Evolutionary conservation across 2,888 invertebrate genomes (phyloP).

Genomic region (Tethea ocularis): DNA sequence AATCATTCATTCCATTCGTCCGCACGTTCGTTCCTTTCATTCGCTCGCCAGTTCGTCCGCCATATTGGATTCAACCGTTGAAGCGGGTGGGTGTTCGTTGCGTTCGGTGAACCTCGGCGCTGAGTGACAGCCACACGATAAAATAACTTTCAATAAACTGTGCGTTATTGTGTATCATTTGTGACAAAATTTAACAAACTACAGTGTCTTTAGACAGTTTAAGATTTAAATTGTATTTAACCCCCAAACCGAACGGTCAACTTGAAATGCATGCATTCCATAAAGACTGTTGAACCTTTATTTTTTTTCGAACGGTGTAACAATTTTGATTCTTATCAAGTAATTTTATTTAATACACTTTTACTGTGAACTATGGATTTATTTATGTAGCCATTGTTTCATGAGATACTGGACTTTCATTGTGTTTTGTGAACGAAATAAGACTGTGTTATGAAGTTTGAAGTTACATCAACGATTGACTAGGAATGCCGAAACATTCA

Average conservation of each 20-base stretch:
- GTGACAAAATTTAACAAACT: slow-evolving; percentile 26
- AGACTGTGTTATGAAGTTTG: slow-evolving; percentile 60
- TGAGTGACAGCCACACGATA: slow-evolving; percentile 72
- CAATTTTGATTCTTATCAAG: slow-evolving; percentile 74
- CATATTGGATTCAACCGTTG: slow-evolving; percentile 71
- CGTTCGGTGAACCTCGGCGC: slow-evolving; percentile 51
- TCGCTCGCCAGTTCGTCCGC: slow-evolving; percentile 43
- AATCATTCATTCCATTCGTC: slow-evolving; percentile 20
- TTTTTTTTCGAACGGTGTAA: slow-evolving; percentile 65
- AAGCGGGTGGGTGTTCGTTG: slow-evolving; percentile 49
- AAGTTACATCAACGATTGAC: slow-evolving; percentile 46
- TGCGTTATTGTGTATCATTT: slow-evolving; percentile 43
- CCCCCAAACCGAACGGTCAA: slow-evolving; percentile 45
- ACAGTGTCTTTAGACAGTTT: slow-evolving; percentile 27
- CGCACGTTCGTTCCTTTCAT: slow-evolving; percentile 26
- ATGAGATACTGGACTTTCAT: slow-evolving; percentile 9
- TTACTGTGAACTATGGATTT: slow-evolving; percentile 48
- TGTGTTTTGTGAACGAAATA: slow-evolving; percentile 46
- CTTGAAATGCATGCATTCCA: slow-evolving; percentile 81
- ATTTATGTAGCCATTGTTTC: slow-evolving; percentile 28
- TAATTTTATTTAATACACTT: slow-evolving; percentile 50
- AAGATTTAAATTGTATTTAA: slow-evolving; percentile 23
- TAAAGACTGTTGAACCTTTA: slow-evolving; percentile 78
- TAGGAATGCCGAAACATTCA: slow-evolving; percentile 77
- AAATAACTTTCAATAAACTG: slow-evolving; percentile 64